Evolutionary conservation across 2,888 invertebrate species (phyloP).

Genomic region (Latrodectus elegans): DNA sequence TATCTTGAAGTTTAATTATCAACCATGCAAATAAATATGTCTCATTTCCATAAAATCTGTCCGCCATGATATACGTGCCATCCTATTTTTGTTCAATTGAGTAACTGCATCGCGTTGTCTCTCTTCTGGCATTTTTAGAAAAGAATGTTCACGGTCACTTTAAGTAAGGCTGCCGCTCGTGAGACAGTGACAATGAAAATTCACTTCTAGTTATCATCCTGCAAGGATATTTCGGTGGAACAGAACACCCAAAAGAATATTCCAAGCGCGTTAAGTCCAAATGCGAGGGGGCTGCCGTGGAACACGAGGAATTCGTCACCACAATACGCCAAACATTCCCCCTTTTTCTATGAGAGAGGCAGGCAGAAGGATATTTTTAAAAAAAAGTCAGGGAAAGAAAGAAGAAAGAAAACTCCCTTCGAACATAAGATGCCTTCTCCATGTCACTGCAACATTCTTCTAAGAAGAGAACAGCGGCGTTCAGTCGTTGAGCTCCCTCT

Average conservation of each 20-base stretch:
- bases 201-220: background rate
- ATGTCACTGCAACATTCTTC: constrained; percentile 38
- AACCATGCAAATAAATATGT: too few relatives aligned
- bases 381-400: constrained; percentile 11
- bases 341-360: background rate
- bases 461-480: constrained; percentile 25
- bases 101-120: too few relatives aligned
- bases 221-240: background rate
- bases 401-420: background rate
- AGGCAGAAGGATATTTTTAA: constrained; percentile 41
- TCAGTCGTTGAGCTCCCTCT: constrained; percentile 48
- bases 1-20: too few relatives aligned
- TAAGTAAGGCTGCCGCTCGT: too few relatives aligned
- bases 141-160: too few relatives aligned
- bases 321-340: constrained; percentile 5
- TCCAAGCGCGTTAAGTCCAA: background rate
- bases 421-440: constrained; percentile 28
- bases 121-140: too few relatives aligned
- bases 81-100: too few relatives aligned
- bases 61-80: too few relatives aligned
- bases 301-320: constrained; percentile 50
- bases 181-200: background rate
- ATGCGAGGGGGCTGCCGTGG: background rate
- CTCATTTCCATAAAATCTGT: too few relatives aligned
- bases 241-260: constrained; percentile 2